Percentiles rank a stretch among this genome's conserved stretches.
phyloP scores from a whole-genome alignment of 2,888 invertebrate species.

The Amphimallon solstitiale region DNA sequence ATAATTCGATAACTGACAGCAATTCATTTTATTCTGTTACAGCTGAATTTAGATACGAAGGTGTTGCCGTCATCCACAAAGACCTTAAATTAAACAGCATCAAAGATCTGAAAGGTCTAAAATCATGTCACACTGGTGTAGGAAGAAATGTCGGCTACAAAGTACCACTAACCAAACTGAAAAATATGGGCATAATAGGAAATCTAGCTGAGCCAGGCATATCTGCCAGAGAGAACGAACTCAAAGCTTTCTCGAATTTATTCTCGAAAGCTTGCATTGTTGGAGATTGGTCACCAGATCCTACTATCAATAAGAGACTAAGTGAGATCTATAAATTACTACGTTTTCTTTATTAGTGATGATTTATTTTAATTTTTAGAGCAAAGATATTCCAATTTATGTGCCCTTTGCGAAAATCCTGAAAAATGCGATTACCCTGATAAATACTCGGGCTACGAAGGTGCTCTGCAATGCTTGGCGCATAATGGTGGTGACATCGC shows the following conservation, averaged over 20 bases:
- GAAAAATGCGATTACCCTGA: conserved; percentile 83
- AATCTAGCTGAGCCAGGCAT: conserved; percentile 75
- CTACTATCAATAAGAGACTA: conserved; percentile 74
- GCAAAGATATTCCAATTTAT: conserved; percentile 77
- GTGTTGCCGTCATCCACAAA: conserved; percentile 83
- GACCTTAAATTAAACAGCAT: conserved; percentile 75
- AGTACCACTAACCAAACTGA: conserved; percentile 80
- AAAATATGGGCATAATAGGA: conserved; percentile 74
- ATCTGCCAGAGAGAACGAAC: conserved; percentile 81
- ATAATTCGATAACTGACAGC: too few relatives aligned
- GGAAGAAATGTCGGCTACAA: conserved; percentile 91
- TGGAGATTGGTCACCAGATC: conserved; percentile 83
- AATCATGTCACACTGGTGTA: conserved; percentile 88
- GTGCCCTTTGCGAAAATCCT: conserved; percentile 81
- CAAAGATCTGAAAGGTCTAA: conserved; percentile 77
- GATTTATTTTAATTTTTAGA: not conserved
- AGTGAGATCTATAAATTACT: conserved; percentile 73
- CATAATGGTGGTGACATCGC: conserved; percentile 87
- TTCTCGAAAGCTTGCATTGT: conserved; percentile 88
- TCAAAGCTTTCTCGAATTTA: conserved; percentile 81
- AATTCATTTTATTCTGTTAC: conserved; percentile 52
- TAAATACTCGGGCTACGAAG: conserved; percentile 86
- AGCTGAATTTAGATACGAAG: conserved; percentile 84
- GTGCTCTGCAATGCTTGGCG: conserved; percentile 83
- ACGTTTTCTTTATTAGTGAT: too few relatives aligned